Base-by-base conservation (phyloP, 2,113 vertebrate genomes). In the Tetraodon nigroviridis region DNA sequence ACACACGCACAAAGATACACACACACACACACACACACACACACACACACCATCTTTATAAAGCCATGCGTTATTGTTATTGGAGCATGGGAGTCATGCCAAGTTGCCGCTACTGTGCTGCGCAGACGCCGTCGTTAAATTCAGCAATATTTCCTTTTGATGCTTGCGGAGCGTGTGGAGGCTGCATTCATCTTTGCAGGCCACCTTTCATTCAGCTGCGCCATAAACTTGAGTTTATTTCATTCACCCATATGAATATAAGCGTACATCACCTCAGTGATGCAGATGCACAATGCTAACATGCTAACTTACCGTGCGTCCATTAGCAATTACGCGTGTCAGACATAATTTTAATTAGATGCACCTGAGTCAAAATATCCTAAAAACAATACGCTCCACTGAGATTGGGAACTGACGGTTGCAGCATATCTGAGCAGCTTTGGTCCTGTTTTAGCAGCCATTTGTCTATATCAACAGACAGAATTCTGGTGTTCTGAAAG, bases 41-140 rank as follows among this genome's bases (percentile, higher is more conserved):
- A 21, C 50, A 27, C 48, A 22, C 50, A 51, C 51, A 52, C 11
- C 12, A 13, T 21, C 49, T 83, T 83, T 68, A 89, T 84, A 84
- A 89, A 87, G 80, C 69, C 71, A 66, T 84, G 82, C 82, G 87
- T 90, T 90, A 89, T 84, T 84, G 78, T 86, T 89, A 88, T 90
- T 90, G 86, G 76, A 77, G 69, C 74, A 66, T 32, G 67, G 78
- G 80, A 75, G 18, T 71, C 17, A 55, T 58, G 78, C 88, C 84
- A 80, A 80, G 78, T 67, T 68, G 77, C 73, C 52, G 64, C 41
- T 59, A 67, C 78, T n/a, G 73, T 68, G 66, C 70, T 75, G 75
- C 85, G 74, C 67, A 32, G 84, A 89, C 83, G 76, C 70, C 77
- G 83, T 86, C 89, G 89, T 89, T 91, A 88, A 84, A 87, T 86